A percentile compares a stretch with the other conserved stretches of the same genome.
These are phyloP conservation scores for Tillus elongatus DNA, from an alignment of 2,888 invertebrate species.

Conservation along the genomic window DNA sequence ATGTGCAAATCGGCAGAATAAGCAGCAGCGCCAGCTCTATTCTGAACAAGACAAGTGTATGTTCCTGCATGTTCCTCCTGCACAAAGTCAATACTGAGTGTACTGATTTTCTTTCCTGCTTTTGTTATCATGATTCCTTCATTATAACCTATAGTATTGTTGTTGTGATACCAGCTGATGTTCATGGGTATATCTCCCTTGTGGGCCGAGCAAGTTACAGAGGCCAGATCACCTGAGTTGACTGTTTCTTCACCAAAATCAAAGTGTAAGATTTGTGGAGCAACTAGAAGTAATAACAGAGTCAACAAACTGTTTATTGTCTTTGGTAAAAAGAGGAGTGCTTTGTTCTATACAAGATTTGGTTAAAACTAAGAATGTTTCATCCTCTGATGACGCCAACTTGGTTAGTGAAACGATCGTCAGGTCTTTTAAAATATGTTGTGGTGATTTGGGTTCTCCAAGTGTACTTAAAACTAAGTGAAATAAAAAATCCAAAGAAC, in stretches of 20 bases:
- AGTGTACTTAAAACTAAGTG: too few relatives aligned
- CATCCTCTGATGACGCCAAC: too few relatives aligned
- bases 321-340: too few relatives aligned
- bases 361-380: too few relatives aligned
- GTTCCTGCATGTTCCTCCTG: slow-evolving; percentile 62
- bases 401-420: too few relatives aligned
- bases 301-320: too few relatives aligned
- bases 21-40: slow-evolving; percentile 56
- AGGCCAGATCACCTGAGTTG: slow-evolving; percentile 59
- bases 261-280: slow-evolving; percentile 36
- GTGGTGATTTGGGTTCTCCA: too few relatives aligned
- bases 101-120: slow-evolving; percentile 50
- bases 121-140: slow-evolving; percentile 34
- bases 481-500: too few relatives aligned
- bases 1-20: slow-evolving; percentile 57
- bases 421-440: too few relatives aligned
- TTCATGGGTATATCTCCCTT: slow-evolving; percentile 68
- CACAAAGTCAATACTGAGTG: slow-evolving; percentile 60
- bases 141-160: slow-evolving; percentile 41
- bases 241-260: slow-evolving; percentile 49
- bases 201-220: slow-evolving; percentile 58
- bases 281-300: slow-evolving; percentile 32
- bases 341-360: too few relatives aligned
- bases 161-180: slow-evolving; percentile 66
- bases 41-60: slow-evolving; percentile 61